Evolutionary conservation across 2,888 invertebrate species (phyloP).

Genomic region (Cryptops parisi): DNA sequence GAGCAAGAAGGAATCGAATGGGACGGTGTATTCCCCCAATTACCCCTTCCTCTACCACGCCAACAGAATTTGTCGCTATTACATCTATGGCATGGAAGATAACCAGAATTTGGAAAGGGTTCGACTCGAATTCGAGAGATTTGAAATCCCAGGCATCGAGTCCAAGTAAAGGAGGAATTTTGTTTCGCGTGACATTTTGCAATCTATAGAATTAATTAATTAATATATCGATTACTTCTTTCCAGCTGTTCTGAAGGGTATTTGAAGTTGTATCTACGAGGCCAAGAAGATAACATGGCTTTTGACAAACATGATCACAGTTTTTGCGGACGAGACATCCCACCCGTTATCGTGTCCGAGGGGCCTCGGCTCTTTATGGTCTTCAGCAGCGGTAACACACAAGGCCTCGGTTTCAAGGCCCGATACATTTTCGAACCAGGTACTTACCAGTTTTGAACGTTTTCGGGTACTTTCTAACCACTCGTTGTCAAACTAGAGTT

Average conservation of each 20-base stretch:
- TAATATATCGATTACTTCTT: slow-evolving; percentile 12
- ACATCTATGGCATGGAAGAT: slow-evolving; percentile 97
- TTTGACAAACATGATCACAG: slow-evolving; percentile 79
- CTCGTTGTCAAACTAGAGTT: slow-evolving; percentile 23
- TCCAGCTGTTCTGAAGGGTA: slow-evolving; percentile 74
- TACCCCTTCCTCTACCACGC: slow-evolving; percentile 90
- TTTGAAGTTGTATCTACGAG: slow-evolving; percentile 76
- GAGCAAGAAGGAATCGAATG: slow-evolving; percentile 81
- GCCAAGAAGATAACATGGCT: slow-evolving; percentile 75
- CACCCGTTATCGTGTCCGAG: slow-evolving; percentile 65
- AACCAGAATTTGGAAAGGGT: slow-evolving; percentile 90
- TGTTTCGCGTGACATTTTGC: background rate
- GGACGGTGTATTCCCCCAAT: slow-evolving; percentile 88
- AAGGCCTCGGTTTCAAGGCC: slow-evolving; percentile 83
- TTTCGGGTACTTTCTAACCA: background rate
- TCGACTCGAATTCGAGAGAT: slow-evolving; percentile 68
- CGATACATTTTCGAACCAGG: slow-evolving; percentile 72
- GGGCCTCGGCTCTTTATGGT: slow-evolving; percentile 88
- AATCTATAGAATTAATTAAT: background rate
- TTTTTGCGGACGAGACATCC: slow-evolving; percentile 70
- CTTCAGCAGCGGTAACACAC: slow-evolving; percentile 81
- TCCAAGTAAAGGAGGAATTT: slow-evolving; percentile 1
- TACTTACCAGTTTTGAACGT: slow-evolving; percentile 26
- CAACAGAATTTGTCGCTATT: slow-evolving; percentile 93
- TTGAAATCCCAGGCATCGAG: slow-evolving; percentile 57